These are phyloP conservation scores for Sarotherodon lohbergeri DNA, from an alignment of 2,113 vertebrate genomes.

Conservation along the genomic window DNA sequence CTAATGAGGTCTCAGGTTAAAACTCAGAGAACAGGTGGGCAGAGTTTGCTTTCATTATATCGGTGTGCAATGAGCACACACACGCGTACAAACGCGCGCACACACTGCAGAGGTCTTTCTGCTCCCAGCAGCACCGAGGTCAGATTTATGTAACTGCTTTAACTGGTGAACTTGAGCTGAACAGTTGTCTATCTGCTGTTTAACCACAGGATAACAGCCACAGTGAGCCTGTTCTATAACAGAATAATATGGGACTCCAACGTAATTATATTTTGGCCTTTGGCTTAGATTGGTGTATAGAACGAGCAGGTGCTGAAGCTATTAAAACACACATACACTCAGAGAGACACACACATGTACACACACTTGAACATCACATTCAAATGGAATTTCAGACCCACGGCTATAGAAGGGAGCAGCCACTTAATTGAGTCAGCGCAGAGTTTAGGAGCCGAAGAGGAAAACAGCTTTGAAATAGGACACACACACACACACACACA, in stretches of 20 bases:
- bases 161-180: conserved; percentile 2
- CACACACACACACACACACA: neutral
- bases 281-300: conserved; percentile 1
- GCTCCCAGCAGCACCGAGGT: conserved; percentile 3
- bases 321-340: conserved; percentile 5
- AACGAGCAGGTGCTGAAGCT: conserved; percentile 49
- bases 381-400: conserved; percentile 65
- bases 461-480: conserved; percentile 34
- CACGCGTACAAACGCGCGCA: neutral
- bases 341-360: neutral
- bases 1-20: conserved; percentile 59
- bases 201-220: neutral
- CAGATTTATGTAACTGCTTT: conserved; percentile 16
- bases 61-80: neutral
- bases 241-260: neutral
- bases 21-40: conserved; percentile 45
- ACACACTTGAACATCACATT: conserved; percentile 10
- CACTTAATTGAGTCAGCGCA: conserved; percentile 55
- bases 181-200: conserved; percentile 1
- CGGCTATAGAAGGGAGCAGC: conserved; percentile 47
- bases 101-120: conserved; percentile 1
- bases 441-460: conserved; percentile 45
- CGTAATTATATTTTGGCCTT: conserved; percentile 20
- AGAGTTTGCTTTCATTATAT: conserved; percentile 32
- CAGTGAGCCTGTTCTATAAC: neutral